Evolutionary conservation across 2,113 vertebrate species (phyloP).

Genomic region (Leptosomus discolor): DNA sequence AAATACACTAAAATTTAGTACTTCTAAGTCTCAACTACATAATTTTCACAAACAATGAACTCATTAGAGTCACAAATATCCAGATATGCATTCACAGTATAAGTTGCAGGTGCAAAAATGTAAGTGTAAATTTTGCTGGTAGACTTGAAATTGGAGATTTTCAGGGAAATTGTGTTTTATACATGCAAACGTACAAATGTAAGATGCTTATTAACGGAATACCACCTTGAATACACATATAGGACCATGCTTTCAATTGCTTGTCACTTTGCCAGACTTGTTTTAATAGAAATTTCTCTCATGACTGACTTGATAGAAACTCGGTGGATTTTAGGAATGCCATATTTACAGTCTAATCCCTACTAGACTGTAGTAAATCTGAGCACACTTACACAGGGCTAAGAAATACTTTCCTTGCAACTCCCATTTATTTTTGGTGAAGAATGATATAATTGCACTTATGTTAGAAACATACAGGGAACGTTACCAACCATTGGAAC

Average conservation of each 20-base stretch:
- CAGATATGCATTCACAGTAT: background rate
- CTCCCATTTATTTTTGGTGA: background rate
- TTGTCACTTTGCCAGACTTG: background rate
- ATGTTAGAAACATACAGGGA: background rate
- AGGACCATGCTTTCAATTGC: background rate
- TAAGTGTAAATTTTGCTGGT: background rate
- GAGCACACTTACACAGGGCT: background rate
- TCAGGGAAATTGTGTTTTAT: background rate
- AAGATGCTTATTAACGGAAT: background rate
- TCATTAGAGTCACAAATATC: slow-evolving; percentile 4
- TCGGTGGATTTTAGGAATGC: background rate
- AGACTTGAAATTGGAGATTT: background rate
- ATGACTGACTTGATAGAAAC: background rate
- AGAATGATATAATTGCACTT: background rate
- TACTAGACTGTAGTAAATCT: background rate
- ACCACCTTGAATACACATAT: background rate
- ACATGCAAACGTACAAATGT: background rate
- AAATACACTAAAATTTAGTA: slow-evolving; percentile 10
- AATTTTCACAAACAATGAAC: slow-evolving; percentile 27
- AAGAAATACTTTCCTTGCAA: background rate
- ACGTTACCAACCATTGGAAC: background rate
- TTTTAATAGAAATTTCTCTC: background rate
- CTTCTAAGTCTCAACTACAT: background rate
- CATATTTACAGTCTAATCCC: background rate
- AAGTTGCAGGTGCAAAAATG: background rate